Evolutionary conservation across 2,113 vertebrate species (phyloP).

Genomic region (Anolis sagrei): DNA sequence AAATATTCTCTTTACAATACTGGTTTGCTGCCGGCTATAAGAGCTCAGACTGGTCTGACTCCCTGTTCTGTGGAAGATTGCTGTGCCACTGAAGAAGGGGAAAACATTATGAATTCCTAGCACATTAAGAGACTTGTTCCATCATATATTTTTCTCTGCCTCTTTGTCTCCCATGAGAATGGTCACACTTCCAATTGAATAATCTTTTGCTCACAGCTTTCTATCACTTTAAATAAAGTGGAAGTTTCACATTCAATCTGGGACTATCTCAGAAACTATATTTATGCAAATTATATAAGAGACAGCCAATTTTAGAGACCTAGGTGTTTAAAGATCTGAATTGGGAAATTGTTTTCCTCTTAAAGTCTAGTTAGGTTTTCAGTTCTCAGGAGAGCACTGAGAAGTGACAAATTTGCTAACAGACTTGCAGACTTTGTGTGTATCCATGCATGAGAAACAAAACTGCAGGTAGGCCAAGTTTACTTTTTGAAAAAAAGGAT

Average conservation of each 20-base stretch:
- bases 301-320: background rate
- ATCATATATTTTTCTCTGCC: background rate
- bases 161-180: slow-evolving; percentile 3
- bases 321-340: slow-evolving; percentile 5
- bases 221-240: slow-evolving; percentile 4
- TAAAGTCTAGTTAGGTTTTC: background rate
- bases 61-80: background rate
- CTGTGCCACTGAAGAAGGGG: background rate
- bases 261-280: background rate
- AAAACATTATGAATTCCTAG: background rate
- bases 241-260: background rate
- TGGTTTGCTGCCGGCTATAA: background rate
- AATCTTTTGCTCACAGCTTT: background rate
- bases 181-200: background rate
- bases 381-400: background rate
- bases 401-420: background rate
- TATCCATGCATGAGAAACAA: background rate
- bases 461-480: background rate
- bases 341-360: background rate
- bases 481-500: background rate
- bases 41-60: background rate
- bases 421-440: background rate
- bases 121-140: background rate
- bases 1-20: background rate
- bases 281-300: background rate